phyloP scores from a whole-genome alignment of 2,797 vertebrate species.

The Lacerta viridis region DNA sequence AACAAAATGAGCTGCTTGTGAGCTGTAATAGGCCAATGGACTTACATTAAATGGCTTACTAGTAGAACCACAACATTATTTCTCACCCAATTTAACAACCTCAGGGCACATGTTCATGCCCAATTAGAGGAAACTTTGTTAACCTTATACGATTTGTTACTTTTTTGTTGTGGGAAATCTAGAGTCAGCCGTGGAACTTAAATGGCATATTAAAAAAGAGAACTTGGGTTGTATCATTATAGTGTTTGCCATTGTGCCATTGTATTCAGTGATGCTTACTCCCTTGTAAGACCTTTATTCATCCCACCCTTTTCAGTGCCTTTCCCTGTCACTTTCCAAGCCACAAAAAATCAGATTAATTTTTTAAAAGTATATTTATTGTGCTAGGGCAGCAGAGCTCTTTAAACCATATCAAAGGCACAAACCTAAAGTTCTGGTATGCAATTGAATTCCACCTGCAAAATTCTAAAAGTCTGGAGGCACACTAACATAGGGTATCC shows the following conservation, averaged over 20 bases:
- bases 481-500: neutral
- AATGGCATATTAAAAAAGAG: neutral
- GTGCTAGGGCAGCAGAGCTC: too few relatives aligned
- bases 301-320: too few relatives aligned
- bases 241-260: neutral
- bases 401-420: too few relatives aligned
- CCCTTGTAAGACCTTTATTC: neutral
- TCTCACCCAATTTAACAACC: conserved; percentile 48
- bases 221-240: neutral
- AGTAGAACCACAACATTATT: conserved; percentile 53
- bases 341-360: too few relatives aligned
- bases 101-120: conserved; percentile 42
- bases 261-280: neutral
- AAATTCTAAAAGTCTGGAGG: too few relatives aligned
- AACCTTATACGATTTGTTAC: conserved; percentile 24
- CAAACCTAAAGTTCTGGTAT: too few relatives aligned
- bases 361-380: too few relatives aligned
- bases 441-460: too few relatives aligned
- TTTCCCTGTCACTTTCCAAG: too few relatives aligned
- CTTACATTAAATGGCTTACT: conserved; percentile 40
- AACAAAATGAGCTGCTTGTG: conserved; percentile 45
- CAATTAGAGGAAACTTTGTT: conserved; percentile 27
- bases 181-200: conserved; percentile 3
- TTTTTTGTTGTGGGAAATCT: neutral
- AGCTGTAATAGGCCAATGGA: conserved; percentile 43